Percentiles rank a stretch among this genome's conserved stretches.
These are phyloP conservation scores for Rhabdophis nuchalis DNA, from an alignment of 2,797 vertebrate genomes.

Conservation along the genomic window DNA sequence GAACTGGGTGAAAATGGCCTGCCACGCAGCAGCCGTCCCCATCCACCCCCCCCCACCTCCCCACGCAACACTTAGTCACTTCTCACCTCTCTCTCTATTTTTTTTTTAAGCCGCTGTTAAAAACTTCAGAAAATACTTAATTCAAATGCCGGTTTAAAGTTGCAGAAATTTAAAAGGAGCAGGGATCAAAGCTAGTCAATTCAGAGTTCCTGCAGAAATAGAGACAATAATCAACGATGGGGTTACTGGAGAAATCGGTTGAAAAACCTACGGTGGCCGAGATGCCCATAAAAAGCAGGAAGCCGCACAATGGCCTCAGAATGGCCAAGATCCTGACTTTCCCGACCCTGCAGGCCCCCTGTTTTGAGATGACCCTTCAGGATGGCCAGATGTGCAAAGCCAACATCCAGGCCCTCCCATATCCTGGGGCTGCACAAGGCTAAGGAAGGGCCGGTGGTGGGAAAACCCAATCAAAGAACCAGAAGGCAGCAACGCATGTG, in stretches of 20 bases:
- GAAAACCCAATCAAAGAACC: no score
- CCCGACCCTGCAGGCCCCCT: not conserved
- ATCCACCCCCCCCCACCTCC: no score
- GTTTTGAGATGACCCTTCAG: not conserved
- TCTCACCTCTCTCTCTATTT: not conserved
- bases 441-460: no score
- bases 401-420: no score
- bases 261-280: not conserved
- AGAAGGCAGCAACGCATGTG: no score
- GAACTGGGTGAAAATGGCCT: no score
- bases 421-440: no score
- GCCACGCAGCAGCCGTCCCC: no score
- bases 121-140: not conserved
- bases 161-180: not conserved
- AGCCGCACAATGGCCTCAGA: no score
- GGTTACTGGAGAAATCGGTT: not conserved
- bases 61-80: not conserved
- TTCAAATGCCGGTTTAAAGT: not conserved
- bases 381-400: no score
- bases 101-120: not conserved
- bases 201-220: not conserved
- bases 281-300: not conserved
- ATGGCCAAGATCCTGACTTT: not conserved
- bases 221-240: not conserved
- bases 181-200: no score